Conservation (phyloP, 1,140 invertebrate genomes). For the Drosophila prosaltans region DNA sequence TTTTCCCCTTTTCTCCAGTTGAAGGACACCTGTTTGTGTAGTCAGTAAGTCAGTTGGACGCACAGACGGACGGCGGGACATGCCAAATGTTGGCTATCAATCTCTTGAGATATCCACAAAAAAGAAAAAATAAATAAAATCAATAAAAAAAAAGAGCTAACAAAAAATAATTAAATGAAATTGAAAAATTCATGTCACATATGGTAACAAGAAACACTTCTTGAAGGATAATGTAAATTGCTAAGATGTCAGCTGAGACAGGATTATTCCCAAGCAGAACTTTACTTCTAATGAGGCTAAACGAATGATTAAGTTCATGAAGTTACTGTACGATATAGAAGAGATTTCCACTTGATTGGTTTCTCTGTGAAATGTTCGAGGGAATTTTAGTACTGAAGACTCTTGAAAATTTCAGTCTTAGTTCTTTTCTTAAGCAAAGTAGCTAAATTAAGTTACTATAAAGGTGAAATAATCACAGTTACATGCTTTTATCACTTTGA, state of each 20-base stretch:
- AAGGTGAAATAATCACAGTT: too few relatives aligned
- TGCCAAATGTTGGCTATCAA: neutral
- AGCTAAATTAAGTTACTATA: too few relatives aligned
- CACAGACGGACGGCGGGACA: neutral
- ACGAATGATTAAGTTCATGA: too few relatives aligned
- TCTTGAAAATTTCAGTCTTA: too few relatives aligned
- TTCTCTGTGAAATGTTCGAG: too few relatives aligned
- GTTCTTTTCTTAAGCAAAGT: too few relatives aligned
- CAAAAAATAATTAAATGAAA: slow-evolving; percentile 10
- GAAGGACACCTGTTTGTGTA: slow-evolving; percentile 46
- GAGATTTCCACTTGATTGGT: too few relatives aligned
- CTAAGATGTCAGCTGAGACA: neutral
- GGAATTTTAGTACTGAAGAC: too few relatives aligned
- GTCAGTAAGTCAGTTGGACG: slow-evolving; percentile 5
- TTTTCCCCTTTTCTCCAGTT: neutral
- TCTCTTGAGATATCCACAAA: neutral
- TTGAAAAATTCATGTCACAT: neutral
- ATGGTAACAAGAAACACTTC: too few relatives aligned
- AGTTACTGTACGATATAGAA: too few relatives aligned
- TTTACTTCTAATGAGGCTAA: too few relatives aligned
- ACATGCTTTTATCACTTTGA: too few relatives aligned
- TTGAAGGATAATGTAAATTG: neutral
- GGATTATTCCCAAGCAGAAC: neutral
- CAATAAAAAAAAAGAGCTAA: neutral
- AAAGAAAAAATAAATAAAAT: neutral